These are phyloP conservation scores for Prunella fulvescens DNA, from an alignment of 2,113 vertebrate genomes.

Conservation along the genomic window DNA sequence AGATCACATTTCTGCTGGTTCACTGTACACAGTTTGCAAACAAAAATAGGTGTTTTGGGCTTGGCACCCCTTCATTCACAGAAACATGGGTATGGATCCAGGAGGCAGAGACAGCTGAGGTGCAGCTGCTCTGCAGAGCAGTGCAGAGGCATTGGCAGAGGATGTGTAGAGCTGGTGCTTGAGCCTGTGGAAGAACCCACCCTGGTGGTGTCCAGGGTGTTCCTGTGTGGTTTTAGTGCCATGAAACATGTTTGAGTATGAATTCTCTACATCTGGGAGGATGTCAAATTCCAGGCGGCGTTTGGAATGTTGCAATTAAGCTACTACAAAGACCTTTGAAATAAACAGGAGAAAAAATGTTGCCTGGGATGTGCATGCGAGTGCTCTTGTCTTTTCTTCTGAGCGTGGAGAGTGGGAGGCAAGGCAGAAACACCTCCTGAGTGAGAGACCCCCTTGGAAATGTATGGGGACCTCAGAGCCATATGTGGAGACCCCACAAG, in stretches of 20 bases:
- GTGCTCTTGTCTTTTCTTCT: neutral
- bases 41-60: neutral
- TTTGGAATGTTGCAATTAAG: slow-evolving; percentile 20
- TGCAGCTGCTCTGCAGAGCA: fast-evolving
- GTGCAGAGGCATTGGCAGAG: neutral
- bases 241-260: neutral
- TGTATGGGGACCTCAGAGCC: neutral
- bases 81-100: neutral
- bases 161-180: neutral
- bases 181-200: neutral
- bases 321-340: slow-evolving; percentile 28
- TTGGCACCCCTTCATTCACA: slow-evolving; percentile 16
- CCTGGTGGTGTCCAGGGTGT: neutral
- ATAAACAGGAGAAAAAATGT: slow-evolving; percentile 29
- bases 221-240: neutral
- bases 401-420: neutral
- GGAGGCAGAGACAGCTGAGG: neutral
- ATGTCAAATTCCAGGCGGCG: neutral
- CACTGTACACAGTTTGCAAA: neutral
- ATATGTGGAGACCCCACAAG: neutral
- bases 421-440: neutral
- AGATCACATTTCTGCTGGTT: neutral
- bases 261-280: slow-evolving; percentile 19
- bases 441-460: neutral
- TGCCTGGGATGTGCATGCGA: neutral